phyloP scores from a whole-genome alignment of 2,888 invertebrate genomes.

The Dasypogon diadema region DNA sequence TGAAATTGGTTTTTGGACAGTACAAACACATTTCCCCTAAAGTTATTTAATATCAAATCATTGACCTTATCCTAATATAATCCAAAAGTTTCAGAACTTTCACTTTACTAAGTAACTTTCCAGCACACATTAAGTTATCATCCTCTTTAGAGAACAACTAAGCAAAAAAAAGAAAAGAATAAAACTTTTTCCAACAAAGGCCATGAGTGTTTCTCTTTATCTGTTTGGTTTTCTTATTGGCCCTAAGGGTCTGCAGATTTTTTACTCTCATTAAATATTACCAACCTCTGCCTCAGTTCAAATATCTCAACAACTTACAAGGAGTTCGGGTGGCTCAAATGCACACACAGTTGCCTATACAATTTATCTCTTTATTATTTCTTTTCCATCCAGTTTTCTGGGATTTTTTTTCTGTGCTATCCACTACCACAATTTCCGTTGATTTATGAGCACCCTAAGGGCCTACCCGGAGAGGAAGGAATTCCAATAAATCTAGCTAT shows the following conservation, averaged over 20 bases:
- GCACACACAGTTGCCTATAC: constrained; percentile 20
- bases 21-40: too few species aligned
- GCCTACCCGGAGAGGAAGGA: neutral
- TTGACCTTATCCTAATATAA: too few species aligned
- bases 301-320: neutral
- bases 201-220: neutral
- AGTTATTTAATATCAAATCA: too few species aligned
- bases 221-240: neutral
- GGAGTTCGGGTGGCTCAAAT: neutral
- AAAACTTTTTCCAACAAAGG: neutral
- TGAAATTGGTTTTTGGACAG: too few species aligned
- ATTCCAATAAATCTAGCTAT: constrained; percentile 25
- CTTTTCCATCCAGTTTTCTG: neutral
- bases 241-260: neutral
- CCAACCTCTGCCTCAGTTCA: neutral
- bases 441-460: constrained; percentile 20
- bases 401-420: neutral
- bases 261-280: constrained; percentile 31
- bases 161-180: neutral
- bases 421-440: constrained; percentile 23
- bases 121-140: neutral
- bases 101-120: neutral
- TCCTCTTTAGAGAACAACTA: neutral
- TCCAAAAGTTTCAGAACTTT: too few species aligned
- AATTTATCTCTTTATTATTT: constrained; percentile 31